Evolutionary conservation across 2,888 invertebrate species (phyloP).

Genomic region (Lymantria monacha): DNA sequence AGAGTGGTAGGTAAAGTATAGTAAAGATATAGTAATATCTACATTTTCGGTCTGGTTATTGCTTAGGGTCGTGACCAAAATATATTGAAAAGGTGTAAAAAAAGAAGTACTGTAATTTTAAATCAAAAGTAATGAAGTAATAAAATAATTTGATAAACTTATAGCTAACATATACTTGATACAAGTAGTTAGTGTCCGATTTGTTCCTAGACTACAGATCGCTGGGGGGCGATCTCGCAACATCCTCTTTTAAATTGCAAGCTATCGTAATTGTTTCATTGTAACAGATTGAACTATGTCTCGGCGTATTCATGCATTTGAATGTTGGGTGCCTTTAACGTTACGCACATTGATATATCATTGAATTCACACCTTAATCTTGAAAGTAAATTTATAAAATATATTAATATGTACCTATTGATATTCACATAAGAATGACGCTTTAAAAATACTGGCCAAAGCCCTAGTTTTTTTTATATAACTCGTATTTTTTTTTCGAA

Average conservation of each 20-base stretch:
- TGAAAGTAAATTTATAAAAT: background rate
- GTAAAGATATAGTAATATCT: too few species aligned
- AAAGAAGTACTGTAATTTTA: too few species aligned
- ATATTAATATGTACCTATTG: background rate
- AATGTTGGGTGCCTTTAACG: conserved; percentile 49
- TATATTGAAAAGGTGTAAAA: too few species aligned
- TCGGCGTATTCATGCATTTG: conserved; percentile 49
- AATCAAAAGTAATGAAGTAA: too few species aligned
- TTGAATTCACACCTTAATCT: conserved; percentile 13
- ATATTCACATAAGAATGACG: background rate
- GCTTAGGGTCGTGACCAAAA: too few species aligned
- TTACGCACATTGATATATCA: conserved; percentile 26
- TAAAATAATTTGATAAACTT: too few species aligned
- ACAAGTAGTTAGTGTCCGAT: conserved; percentile 58
- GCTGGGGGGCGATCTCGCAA: conserved; percentile 77
- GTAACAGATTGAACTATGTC: conserved; percentile 70
- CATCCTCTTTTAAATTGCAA: conserved; percentile 81
- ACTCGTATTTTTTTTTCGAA: conserved; percentile 7
- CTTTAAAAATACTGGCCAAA: background rate
- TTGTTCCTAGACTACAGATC: conserved; percentile 45
- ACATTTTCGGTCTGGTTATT: too few species aligned
- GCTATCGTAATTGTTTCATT: conserved; percentile 82
- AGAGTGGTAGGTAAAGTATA: too few species aligned
- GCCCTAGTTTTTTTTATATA: conserved; percentile 2
- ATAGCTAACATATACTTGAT: conserved; percentile 5